Evolutionary conservation across 2,113 vertebrate genomes (phyloP), one percentile per base, ranked within the genome.

Genomic region (Neotragus pygmaeus): DNA sequence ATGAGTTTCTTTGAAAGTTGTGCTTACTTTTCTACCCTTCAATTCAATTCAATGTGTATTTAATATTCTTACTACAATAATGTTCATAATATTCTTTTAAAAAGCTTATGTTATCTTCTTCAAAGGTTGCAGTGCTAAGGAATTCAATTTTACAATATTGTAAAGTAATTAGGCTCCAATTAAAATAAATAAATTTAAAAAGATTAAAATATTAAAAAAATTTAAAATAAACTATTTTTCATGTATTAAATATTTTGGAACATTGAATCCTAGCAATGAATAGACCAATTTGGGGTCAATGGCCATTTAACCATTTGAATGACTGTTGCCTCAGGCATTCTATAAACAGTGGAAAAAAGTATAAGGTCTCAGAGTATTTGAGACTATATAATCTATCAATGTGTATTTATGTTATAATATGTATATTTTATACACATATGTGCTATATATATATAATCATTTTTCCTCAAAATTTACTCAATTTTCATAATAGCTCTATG

Each of bases 1-100:
- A 33, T 82, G 27, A 77, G 19, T 82, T 92, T 91, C 80, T 86
- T 19, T 88, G 87, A 97, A 88, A 92, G 36, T 11, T 89, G 27
- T 8, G 2, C 53, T 95, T 97, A 23, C 62, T 96, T 88, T 95
- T 78, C 30, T n/a, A 82, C n/a, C 23, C 33, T 57, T 96, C 49
- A 66, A n/a, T 45, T 90, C 39, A 96, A 17, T 45, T 95, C 36
- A 85, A 95, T 58, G 80, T 49, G 7, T 90, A 84, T 90, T 96
- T 93, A 93, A 87, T 95, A 73, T 89, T 83, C 51, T 90, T 70
- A 73, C 30, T 75, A 70, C 7, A 93, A 49, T 86, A 66, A 77
- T 90, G 1, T 10, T 85, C 73, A 66, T 11, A 36, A 66, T 36
- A 70, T 36, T 36, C 64, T 55, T 91, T 66, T 33, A 43, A 73